Conservation (phyloP, 2,888 invertebrate genomes). For the Troides oblongomaculatus region DNA sequence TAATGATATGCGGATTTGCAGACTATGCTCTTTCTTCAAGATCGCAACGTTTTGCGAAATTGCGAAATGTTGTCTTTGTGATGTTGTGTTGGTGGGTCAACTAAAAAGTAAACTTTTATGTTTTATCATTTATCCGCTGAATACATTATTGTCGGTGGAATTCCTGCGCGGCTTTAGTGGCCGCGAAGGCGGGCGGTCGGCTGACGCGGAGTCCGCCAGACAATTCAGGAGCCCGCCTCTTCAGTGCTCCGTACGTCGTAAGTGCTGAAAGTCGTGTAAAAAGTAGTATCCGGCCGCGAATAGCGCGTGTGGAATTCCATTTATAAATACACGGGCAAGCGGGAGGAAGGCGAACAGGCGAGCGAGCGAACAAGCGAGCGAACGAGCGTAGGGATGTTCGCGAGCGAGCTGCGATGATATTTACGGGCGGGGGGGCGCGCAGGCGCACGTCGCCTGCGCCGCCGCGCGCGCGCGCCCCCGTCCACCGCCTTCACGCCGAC, state of each 20-base stretch:
- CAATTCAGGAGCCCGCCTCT: constrained; percentile 62
- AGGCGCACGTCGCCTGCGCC: constrained; percentile 72
- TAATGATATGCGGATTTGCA: background rate
- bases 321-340: constrained; percentile 69
- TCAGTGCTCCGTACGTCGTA: constrained; percentile 77
- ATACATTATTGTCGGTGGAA: constrained; percentile 22
- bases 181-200: constrained; percentile 51
- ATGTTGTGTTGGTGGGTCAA: constrained; percentile 42
- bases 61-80: constrained; percentile 38
- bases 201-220: constrained; percentile 64
- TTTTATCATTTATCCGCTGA: constrained; percentile 51
- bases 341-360: constrained; percentile 35
- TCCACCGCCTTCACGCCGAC: constrained; percentile 54
- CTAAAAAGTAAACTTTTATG: constrained; percentile 52
- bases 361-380: constrained; percentile 35
- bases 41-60: background rate
- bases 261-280: constrained; percentile 79
- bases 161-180: constrained; percentile 34
- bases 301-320: constrained; percentile 73
- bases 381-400: constrained; percentile 32
- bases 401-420: constrained; percentile 72
- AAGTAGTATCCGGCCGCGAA: constrained; percentile 76
- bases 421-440: constrained; percentile 78
- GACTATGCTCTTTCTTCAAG: background rate
- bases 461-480: constrained; percentile 51